Evolutionary conservation across 2,888 invertebrate species (phyloP).

Genomic region (Drosophila macrothrix): DNA sequence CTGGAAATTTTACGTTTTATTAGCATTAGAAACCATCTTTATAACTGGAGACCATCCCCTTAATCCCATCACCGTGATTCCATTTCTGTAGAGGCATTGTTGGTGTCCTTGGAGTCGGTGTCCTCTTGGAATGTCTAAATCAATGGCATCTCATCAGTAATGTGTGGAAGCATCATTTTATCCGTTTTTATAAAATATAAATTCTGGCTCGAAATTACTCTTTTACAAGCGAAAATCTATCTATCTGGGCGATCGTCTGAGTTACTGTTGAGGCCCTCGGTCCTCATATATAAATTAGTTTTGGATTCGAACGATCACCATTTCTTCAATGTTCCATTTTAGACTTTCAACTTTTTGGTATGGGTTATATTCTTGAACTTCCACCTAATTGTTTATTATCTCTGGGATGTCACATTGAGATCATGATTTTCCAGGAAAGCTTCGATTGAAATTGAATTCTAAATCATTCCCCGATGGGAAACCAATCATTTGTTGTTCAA

Average conservation of each 20-base stretch:
- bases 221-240: not conserved
- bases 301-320: not conserved
- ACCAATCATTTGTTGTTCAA: not conserved
- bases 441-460: not conserved
- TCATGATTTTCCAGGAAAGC: not conserved
- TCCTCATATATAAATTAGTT: not conserved
- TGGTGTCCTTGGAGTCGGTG: not conserved
- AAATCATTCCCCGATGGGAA: not conserved
- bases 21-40: too few species aligned
- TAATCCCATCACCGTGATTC: not conserved
- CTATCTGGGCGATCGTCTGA: not conserved
- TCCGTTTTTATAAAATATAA: not conserved
- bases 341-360: not conserved
- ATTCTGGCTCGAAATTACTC: not conserved
- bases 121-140: not conserved
- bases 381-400: not conserved
- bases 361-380: not conserved
- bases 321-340: not conserved
- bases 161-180: not conserved
- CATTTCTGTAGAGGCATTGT: too few species aligned
- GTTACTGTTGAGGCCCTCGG: not conserved
- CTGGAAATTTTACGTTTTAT: not conserved
- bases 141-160: not conserved
- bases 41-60: not conserved
- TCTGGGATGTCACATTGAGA: not conserved